These are phyloP conservation scores for Ornithoptera priamus DNA, from an alignment of 2,888 invertebrate species.

Conservation along the genomic window DNA sequence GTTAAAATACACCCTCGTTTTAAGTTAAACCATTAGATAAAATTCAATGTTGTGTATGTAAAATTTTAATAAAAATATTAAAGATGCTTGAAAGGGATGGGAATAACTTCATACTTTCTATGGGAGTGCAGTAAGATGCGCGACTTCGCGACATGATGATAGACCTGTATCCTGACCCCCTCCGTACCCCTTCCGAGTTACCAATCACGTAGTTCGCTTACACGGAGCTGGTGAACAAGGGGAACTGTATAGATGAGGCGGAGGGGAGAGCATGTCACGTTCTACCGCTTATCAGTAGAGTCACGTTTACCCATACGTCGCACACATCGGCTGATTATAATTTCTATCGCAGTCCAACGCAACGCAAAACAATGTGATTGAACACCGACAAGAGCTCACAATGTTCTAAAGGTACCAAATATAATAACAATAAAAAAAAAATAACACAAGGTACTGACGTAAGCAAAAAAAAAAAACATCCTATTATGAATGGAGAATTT, in stretches of 20 bases:
- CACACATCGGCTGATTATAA: slow-evolving; percentile 27
- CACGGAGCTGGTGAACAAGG: slow-evolving; percentile 10
- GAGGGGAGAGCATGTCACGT: slow-evolving; percentile 19
- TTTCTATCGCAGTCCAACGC: slow-evolving; percentile 27
- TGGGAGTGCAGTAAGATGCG: not conserved
- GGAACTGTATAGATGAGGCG: slow-evolving; percentile 1
- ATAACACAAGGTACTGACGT: no score
- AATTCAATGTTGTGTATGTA: no score
- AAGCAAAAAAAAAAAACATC: no score
- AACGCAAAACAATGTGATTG: slow-evolving; percentile 7
- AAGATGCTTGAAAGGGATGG: not conserved
- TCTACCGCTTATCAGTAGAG: slow-evolving; percentile 29
- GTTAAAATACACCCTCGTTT: no score
- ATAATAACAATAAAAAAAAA: not conserved
- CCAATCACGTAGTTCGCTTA: slow-evolving; percentile 16
- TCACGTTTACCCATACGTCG: slow-evolving; percentile 30
- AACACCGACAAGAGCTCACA: not conserved
- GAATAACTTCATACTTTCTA: not conserved
- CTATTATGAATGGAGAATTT: no score
- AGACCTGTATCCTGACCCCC: not conserved
- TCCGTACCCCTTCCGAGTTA: not conserved
- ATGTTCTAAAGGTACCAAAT: not conserved
- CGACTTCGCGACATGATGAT: not conserved
- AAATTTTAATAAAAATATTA: no score
- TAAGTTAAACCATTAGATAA: no score